Evolutionary conservation across 2,888 invertebrate species (phyloP).

Genomic region (Margaritifera margaritifera): DNA sequence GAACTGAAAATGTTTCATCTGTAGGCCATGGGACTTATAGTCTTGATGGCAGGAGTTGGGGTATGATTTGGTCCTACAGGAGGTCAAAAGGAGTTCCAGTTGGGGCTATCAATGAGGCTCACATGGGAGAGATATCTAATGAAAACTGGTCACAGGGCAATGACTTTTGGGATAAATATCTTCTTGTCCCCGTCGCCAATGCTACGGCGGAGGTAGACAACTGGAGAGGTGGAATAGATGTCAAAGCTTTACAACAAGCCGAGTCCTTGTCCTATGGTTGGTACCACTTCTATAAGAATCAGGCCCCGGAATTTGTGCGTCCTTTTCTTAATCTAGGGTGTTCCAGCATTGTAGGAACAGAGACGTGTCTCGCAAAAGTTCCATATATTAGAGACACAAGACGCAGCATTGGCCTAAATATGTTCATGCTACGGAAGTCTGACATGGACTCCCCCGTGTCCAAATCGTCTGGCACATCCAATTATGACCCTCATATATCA

Average conservation of each 20-base stretch:
- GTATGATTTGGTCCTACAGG: slow-evolving; percentile 29
- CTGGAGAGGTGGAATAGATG: slow-evolving; percentile 28
- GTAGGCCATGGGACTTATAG: slow-evolving; percentile 12
- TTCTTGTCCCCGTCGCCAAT: slow-evolving; percentile 14
- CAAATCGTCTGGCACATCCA: background rate
- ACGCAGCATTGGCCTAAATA: slow-evolving; percentile 27
- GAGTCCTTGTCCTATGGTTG: slow-evolving; percentile 25
- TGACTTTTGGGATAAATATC: slow-evolving; percentile 20
- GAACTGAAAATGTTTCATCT: slow-evolving; percentile 5
- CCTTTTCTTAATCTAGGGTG: slow-evolving; percentile 11
- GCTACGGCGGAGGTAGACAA: slow-evolving; percentile 9
- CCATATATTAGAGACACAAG: slow-evolving; percentile 33
- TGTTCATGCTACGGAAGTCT: slow-evolving; percentile 21
- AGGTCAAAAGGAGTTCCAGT: slow-evolving; percentile 10
- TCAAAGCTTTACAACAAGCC: slow-evolving; percentile 12
- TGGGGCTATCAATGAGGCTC: slow-evolving; percentile 7
- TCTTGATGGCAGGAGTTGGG: slow-evolving; percentile 17
- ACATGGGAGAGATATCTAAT: slow-evolving; percentile 27
- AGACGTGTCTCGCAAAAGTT: slow-evolving; percentile 20
- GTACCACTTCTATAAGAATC: slow-evolving; percentile 19
- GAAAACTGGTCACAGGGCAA: slow-evolving; percentile 35
- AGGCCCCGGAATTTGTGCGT: slow-evolving; percentile 6
- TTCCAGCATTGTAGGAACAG: slow-evolving; percentile 11
- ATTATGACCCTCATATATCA: background rate
- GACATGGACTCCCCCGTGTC: slow-evolving; percentile 4